Evolutionary conservation across 2,113 vertebrate species (phyloP).

Genomic region (Calidris pygmaea): DNA sequence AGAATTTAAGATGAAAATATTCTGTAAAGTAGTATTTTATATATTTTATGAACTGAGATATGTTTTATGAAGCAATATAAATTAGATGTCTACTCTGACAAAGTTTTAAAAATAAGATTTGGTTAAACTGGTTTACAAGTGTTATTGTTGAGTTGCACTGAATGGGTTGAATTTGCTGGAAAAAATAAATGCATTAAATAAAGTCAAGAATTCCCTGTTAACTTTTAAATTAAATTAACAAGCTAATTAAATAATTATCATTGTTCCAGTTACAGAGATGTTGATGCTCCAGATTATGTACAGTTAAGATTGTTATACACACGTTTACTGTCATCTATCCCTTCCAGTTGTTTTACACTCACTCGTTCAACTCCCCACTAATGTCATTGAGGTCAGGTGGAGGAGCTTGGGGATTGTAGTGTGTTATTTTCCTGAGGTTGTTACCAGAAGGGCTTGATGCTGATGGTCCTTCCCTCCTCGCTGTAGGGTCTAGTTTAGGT

Average conservation of each 20-base stretch:
- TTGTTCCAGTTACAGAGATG: neutral
- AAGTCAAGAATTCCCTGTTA: neutral
- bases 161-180: neutral
- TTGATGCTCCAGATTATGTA: neutral
- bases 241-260: neutral
- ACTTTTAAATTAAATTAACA: neutral
- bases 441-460: neutral
- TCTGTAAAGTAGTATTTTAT: neutral
- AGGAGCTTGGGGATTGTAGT: no score
- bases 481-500: neutral
- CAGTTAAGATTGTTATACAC: neutral
- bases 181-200: neutral
- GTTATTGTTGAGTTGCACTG: neutral
- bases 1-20: neutral
- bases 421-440: fast-evolving
- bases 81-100: neutral
- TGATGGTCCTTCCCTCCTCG: neutral
- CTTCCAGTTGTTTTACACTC: neutral
- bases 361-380: fast-evolving
- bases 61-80: neutral
- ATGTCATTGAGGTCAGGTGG: neutral
- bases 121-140: fast-evolving
- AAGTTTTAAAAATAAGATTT: neutral
- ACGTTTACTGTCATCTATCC: fast-evolving
- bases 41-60: neutral